These are phyloP conservation scores for Azemiops feae DNA, from an alignment of 2,113 vertebrate genomes.

Conservation along the genomic window DNA sequence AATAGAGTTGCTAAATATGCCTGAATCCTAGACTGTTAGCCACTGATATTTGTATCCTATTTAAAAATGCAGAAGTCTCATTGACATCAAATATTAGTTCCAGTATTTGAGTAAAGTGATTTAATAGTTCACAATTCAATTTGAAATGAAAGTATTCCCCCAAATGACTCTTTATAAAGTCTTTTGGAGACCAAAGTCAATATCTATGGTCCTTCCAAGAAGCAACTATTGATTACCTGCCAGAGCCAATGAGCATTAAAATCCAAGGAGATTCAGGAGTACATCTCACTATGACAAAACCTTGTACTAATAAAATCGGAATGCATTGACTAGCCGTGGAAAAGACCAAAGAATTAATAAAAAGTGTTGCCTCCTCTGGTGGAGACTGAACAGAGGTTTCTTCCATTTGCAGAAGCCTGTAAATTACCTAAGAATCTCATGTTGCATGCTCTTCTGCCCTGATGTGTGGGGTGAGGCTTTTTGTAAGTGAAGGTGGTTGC, in stretches of 20 bases:
- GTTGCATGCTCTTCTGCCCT: not conserved
- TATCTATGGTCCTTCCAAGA: constrained; percentile 70
- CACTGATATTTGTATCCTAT: constrained; percentile 29
- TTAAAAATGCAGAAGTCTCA: constrained; percentile 67
- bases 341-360: constrained; percentile 36
- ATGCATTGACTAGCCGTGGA: constrained; percentile 17
- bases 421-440: not conserved
- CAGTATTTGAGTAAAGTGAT: constrained; percentile 70
- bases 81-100: constrained; percentile 52
- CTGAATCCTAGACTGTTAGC: constrained; percentile 40
- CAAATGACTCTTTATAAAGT: constrained; percentile 72
- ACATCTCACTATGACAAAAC: constrained; percentile 38
- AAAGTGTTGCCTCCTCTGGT: constrained; percentile 24
- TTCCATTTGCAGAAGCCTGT: not conserved
- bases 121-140: constrained; percentile 74
- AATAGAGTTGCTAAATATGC: constrained; percentile 18
- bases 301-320: constrained; percentile 47
- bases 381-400: constrained; percentile 33
- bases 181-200: constrained; percentile 71
- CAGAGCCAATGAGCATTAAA: constrained; percentile 70
- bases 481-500: not conserved
- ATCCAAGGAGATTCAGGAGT: constrained; percentile 65
- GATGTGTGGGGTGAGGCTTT: not conserved
- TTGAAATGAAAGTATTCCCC: constrained; percentile 70
- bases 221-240: constrained; percentile 74